Conservation (phyloP, 2,888 invertebrate species). For the Tryphoninae sp. region DNA sequence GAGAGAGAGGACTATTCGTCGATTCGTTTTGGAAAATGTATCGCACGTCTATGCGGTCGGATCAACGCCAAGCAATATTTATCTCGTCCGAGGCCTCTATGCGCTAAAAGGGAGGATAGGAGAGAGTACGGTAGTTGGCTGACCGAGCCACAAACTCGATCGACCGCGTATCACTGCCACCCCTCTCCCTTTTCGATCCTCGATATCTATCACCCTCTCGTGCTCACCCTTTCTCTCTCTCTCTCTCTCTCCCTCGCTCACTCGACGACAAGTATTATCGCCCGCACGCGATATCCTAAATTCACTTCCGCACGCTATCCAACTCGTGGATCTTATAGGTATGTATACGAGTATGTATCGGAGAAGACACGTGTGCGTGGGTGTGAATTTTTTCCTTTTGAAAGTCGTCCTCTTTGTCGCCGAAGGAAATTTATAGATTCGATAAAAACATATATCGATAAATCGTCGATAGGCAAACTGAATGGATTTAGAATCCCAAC, state of each 20-base stretch:
- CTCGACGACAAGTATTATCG: constrained; percentile 51
- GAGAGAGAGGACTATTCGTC: neutral
- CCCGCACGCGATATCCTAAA: neutral
- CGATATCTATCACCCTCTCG: constrained; percentile 47
- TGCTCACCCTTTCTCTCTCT: too few relatives aligned
- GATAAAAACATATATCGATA: too few relatives aligned
- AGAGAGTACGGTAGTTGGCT: constrained; percentile 16
- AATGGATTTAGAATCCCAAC: too few relatives aligned
- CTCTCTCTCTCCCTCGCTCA: too few relatives aligned
- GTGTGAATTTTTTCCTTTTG: neutral
- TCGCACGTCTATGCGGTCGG: constrained; percentile 51
- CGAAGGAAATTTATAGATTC: neutral
- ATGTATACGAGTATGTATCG: neutral
- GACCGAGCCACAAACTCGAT: constrained; percentile 47
- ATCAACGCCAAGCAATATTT: constrained; percentile 56
- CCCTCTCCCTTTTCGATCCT: constrained; percentile 20
- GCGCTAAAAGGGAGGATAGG: constrained; percentile 2
- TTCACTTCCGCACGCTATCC: neutral
- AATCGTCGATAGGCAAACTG: too few relatives aligned
- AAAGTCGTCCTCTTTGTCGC: neutral
- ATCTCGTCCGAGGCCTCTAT: constrained; percentile 37
- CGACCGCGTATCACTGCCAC: constrained; percentile 45
- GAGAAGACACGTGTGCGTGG: too few relatives aligned
- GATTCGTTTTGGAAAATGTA: constrained; percentile 57
- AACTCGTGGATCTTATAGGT: neutral